Conservation (phyloP, 2,797 vertebrate genomes). For the Microctenopoma stevenorrisi region DNA sequence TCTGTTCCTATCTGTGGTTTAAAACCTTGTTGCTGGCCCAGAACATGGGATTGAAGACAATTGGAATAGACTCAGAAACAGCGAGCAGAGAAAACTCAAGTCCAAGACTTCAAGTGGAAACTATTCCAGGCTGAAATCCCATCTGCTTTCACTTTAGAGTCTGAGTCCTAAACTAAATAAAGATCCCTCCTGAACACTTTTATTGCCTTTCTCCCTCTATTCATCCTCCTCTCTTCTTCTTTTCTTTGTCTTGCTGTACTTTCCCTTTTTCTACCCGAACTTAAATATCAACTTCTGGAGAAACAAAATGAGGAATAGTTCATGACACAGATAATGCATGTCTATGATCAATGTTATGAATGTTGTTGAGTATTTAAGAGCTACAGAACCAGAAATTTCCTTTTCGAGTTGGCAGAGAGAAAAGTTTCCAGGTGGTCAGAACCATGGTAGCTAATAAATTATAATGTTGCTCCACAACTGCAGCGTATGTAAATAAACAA, state of each 20-base stretch:
- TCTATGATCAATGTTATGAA: not conserved
- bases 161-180: conserved; percentile 85
- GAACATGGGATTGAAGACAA: conserved; percentile 66
- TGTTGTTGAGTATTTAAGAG: too few relatives aligned
- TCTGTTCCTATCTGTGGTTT: conserved; percentile 34
- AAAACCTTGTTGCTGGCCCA: conserved; percentile 54
- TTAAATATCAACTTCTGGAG: not conserved
- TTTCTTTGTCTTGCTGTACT: not conserved
- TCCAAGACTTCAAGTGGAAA: conserved; percentile 86
- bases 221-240: conserved; percentile 56
- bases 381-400: not conserved
- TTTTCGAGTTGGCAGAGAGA: not conserved
- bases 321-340: not conserved
- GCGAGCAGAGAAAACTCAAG: conserved; percentile 70
- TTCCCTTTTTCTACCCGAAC: not conserved
- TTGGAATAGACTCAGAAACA: conserved; percentile 72
- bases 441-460: not conserved
- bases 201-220: conserved; percentile 69
- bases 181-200: conserved; percentile 82
- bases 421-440: not conserved
- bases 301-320: not conserved
- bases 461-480: not conserved
- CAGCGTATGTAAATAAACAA: not conserved
- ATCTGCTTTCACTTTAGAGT: conserved; percentile 87
- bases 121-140: conserved; percentile 80